Conservation (phyloP, 2,113 vertebrate species). For the Elephantulus edwardii region DNA sequence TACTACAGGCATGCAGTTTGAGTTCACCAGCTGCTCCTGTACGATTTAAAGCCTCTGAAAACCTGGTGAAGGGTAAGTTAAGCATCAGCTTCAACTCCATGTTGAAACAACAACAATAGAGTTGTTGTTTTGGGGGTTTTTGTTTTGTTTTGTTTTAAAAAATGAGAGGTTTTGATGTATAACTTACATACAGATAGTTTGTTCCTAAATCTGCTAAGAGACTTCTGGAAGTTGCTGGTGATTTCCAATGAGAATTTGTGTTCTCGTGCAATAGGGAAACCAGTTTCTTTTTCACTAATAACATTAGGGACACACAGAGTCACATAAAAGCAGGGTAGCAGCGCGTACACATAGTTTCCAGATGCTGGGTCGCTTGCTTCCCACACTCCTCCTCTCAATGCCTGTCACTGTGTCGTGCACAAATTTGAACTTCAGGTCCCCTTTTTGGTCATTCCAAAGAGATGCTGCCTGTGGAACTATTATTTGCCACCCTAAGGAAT, state of each 20-base stretch:
- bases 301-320: conserved; percentile 11
- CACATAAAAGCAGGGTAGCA: not conserved
- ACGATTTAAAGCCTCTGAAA: too few species aligned
- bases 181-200: not conserved
- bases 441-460: not conserved
- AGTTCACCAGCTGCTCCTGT: too few species aligned
- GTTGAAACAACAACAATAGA: too few species aligned
- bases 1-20: too few species aligned
- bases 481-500: conserved; percentile 50
- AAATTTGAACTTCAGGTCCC: not conserved
- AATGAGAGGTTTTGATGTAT: not conserved
- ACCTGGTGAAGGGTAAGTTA: too few species aligned
- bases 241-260: conserved; percentile 29
- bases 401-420: not conserved
- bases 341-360: not conserved
- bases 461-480: not conserved
- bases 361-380: not conserved
- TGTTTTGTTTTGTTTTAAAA: not conserved
- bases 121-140: not conserved
- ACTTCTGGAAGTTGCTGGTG: conserved; percentile 2
- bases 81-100: too few species aligned
- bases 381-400: not conserved
- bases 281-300: not conserved
- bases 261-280: not conserved
- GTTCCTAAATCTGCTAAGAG: not conserved